Percentiles rank a stretch among this genome's conserved stretches.
Conservation (phyloP, 2,797 vertebrate species). For the Masticophis lateralis region DNA sequence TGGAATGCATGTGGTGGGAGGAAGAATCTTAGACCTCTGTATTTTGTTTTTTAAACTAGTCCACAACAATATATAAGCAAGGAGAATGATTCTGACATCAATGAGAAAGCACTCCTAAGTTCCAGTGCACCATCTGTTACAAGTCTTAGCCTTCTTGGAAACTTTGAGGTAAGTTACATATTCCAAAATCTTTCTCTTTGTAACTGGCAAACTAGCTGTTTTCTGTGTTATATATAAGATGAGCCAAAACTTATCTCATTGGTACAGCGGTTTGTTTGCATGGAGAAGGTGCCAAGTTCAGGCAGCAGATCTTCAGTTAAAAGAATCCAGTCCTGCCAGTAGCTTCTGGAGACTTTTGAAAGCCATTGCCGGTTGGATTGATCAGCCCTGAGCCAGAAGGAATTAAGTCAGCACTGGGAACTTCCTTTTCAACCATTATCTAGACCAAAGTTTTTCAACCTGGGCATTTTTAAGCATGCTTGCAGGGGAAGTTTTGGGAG, state of each 20-base stretch:
- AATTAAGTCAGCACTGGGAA: neutral
- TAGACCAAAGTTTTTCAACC: neutral
- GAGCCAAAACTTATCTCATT: neutral
- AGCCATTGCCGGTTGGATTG: neutral
- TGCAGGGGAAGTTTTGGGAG: neutral
- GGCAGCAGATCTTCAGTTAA: neutral
- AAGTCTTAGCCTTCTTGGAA: conserved; percentile 96
- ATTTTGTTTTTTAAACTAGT: conserved; percentile 66
- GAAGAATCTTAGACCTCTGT: conserved; percentile 45
- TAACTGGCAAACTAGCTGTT: neutral
- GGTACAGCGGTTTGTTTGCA: neutral
- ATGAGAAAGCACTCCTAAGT: conserved; percentile 86
- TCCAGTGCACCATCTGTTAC: conserved; percentile 89
- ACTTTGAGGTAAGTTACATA: conserved; percentile 90
- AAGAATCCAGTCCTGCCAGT: neutral
- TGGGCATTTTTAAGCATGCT: neutral
- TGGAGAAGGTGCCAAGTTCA: neutral
- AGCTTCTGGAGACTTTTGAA: neutral
- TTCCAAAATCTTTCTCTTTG: conserved; percentile 46
- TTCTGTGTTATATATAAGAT: neutral
- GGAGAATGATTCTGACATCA: conserved; percentile 79
- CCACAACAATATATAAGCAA: conserved; percentile 79
- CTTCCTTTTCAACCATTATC: neutral
- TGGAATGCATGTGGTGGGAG: conserved; percentile 5
- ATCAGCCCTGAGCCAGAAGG: neutral